Evolutionary conservation across 2,113 vertebrate genomes (phyloP), one percentile per base, ranked within the genome.

Genomic region (Vanacampus margaritifer): DNA sequence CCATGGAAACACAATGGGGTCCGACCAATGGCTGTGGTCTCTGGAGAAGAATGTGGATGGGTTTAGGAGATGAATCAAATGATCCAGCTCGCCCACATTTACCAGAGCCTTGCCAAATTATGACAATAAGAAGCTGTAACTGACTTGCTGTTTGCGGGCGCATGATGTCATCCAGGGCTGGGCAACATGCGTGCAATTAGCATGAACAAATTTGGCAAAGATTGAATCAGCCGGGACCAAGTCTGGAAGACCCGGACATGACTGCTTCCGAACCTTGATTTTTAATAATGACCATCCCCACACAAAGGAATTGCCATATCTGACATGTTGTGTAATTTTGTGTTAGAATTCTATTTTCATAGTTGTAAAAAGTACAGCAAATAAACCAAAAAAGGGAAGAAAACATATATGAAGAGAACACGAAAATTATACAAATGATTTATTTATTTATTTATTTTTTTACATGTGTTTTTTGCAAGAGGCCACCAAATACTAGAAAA

Each of bases 1-100:
- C 90, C 87, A 82, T 69, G 21, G 84, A 50, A 79, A 89, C 88
- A 87, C 77, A 81, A 76, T 69, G 62, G 80, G 74, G 64, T 54
- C 60, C 54, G 64, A 79, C 83, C 81, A 80, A 79, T 73, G 41
- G 72, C 69, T 62, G 51, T 68, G 56, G 65, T 76, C 71, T 79
- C 76, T 45, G 59, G 41, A 59, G 78, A 71, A 64, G 72, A 36
- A 35, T 39, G 71, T 68, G 41, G 62, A 79, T 35, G 71, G 53
- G 28, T 74, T 75, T 70, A 74, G 70, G 74, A 76, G 79, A 84
- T 76, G 60, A 84, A 71, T 74, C 72, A 72, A 74, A 84, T 76
- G 77, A 86, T 67, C 67, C 19, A 39, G 85, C 73, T 82, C 79
- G 81, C 86, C 82, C 83, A 85, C 58, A 53, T 66, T 77, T 62